Conservation (phyloP, 2,113 vertebrate species). For the Pteruthius melanotis region DNA sequence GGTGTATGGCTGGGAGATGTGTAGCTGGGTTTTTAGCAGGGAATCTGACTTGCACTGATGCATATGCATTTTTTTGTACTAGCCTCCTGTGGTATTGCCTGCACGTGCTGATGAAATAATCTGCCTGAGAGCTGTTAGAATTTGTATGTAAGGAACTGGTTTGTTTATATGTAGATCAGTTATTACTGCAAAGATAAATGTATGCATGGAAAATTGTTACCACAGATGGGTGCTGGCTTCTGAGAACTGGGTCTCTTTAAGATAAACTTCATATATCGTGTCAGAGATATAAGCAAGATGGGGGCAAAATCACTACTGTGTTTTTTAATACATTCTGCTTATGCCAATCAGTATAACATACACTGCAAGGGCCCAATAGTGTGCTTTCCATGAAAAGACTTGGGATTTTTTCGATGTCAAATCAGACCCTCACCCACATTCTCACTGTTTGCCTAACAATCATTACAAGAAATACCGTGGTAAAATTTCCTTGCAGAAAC, state of each 20-base stretch:
- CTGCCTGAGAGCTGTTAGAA: slow-evolving; percentile 24
- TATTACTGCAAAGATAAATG: not conserved
- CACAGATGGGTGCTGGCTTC: not conserved
- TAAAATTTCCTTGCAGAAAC: not conserved
- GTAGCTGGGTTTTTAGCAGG: not conserved
- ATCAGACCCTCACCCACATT: not conserved
- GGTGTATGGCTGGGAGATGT: not conserved
- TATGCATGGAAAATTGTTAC: not conserved
- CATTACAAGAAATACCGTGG: rapidly evolving
- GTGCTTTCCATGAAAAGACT: not conserved
- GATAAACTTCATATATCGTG: not conserved
- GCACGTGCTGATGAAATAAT: slow-evolving; percentile 12
- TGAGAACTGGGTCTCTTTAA: not conserved
- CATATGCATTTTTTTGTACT: not conserved
- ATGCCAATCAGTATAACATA: not conserved
- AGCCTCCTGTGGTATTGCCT: not conserved
- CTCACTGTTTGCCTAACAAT: not conserved
- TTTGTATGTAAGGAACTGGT: not conserved
- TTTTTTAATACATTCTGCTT: not conserved
- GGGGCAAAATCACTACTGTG: not conserved
- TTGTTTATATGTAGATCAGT: slow-evolving; percentile 37
- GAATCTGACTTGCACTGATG: not conserved
- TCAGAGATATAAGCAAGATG: not conserved
- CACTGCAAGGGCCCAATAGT: not conserved
- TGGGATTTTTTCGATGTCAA: not conserved